Percentiles rank a stretch among this genome's conserved stretches.
Evolutionary conservation across 2,888 invertebrate species (phyloP).

Genomic region (Tipula vernalis): DNA sequence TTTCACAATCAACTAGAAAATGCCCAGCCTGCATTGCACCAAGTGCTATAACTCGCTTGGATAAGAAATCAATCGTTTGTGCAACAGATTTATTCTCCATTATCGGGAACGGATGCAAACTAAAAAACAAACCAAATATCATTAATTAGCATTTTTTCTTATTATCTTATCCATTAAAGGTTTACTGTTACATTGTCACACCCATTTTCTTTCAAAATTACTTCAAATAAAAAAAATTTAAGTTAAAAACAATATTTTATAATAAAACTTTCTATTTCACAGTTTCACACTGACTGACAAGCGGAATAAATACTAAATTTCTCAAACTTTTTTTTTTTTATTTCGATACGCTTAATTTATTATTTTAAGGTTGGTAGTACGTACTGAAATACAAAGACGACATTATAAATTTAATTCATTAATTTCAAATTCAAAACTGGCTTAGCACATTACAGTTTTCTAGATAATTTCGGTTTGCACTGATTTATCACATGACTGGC

Average conservation of each 20-base stretch:
- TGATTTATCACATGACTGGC: background rate
- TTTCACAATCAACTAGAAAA: conserved; percentile 91
- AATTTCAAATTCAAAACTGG: no score
- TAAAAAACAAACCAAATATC: conserved; percentile 23
- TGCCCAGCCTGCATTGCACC: conserved; percentile 82
- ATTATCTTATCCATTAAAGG: background rate
- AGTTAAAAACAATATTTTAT: background rate
- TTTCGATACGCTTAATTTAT: background rate
- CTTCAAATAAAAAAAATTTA: background rate
- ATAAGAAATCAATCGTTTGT: conserved; percentile 73
- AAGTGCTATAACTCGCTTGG: conserved; percentile 70
- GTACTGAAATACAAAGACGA: background rate
- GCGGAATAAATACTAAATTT: background rate
- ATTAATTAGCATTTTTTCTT: background rate
- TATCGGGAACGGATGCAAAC: conserved; percentile 75
- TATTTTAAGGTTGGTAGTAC: background rate
- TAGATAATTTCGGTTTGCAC: background rate
- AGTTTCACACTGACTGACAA: background rate
- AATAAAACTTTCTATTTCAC: background rate
- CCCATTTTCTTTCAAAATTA: conserved; percentile 13
- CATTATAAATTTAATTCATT: background rate
- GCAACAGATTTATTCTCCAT: conserved; percentile 84
- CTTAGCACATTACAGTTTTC: no score
- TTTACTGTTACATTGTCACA: conserved; percentile 15
- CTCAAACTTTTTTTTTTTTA: background rate